These are phyloP conservation scores for Lucinisca nassula DNA, from an alignment of 2,888 invertebrate species.

Conservation along the genomic window DNA sequence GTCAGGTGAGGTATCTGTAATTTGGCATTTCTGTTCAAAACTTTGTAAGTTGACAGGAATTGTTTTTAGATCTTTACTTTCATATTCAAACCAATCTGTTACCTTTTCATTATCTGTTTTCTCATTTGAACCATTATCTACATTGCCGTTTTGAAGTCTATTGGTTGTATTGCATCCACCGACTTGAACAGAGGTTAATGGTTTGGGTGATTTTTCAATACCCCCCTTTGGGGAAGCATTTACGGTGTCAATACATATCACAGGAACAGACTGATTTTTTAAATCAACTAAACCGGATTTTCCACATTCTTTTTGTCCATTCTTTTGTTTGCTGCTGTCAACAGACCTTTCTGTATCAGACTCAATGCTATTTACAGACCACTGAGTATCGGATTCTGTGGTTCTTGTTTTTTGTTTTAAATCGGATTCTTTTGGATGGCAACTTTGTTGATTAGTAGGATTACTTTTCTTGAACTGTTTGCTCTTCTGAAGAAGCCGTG, in stretches of 20 bases:
- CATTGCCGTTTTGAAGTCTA: too few relatives aligned
- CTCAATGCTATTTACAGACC: too few relatives aligned
- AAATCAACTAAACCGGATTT: too few relatives aligned
- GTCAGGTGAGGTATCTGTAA: not conserved
- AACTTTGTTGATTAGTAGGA: not conserved
- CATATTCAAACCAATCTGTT: constrained; percentile 68
- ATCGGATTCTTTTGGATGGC: not conserved
- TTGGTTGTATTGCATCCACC: too few relatives aligned
- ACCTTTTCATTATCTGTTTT: not conserved
- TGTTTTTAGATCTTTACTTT: constrained; percentile 36
- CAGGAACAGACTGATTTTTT: too few relatives aligned
- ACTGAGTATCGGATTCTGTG: not conserved
- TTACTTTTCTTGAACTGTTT: not conserved
- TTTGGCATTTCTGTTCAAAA: not conserved
- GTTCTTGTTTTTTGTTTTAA: not conserved
- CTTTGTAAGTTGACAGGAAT: constrained; percentile 28
- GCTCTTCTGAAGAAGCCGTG: constrained; percentile 58
- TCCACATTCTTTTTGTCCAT: not conserved
- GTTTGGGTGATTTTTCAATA: too few relatives aligned
- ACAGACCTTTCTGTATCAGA: not conserved
- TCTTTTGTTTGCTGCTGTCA: not conserved
- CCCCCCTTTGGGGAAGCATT: too few relatives aligned
- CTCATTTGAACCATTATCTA: too few relatives aligned
- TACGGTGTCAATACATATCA: too few relatives aligned
- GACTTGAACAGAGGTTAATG: too few relatives aligned